Conservation (phyloP, 2,797 vertebrate species). For the Microctenopoma steveboyesi region DNA sequence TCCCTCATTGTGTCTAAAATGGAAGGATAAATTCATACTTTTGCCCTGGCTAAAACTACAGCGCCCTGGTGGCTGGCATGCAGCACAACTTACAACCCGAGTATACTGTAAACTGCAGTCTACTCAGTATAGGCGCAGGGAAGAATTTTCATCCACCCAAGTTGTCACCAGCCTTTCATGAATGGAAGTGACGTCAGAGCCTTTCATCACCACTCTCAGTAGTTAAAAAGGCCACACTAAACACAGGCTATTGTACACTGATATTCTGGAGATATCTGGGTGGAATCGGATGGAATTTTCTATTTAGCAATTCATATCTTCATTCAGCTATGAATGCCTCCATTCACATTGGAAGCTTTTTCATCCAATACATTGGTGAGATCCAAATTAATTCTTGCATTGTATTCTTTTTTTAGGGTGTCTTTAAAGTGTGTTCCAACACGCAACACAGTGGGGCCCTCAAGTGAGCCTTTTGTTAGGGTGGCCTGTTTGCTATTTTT, state of each 20-base stretch:
- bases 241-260: constrained; percentile 46
- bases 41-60: constrained; percentile 75
- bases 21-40: constrained; percentile 50
- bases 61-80: constrained; percentile 50
- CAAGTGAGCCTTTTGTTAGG: constrained; percentile 60
- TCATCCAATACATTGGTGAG: constrained; percentile 1
- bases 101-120: constrained; percentile 32
- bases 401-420: neutral
- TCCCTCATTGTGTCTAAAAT: constrained; percentile 37
- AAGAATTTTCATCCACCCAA: constrained; percentile 69
- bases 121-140: constrained; percentile 57
- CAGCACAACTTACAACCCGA: constrained; percentile 61
- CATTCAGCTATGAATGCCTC: neutral
- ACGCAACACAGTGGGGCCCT: constrained; percentile 37
- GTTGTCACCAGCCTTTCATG: constrained; percentile 65
- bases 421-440: constrained; percentile 27
- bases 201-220: constrained; percentile 62
- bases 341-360: neutral
- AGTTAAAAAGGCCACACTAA: constrained; percentile 57
- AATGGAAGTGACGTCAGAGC: constrained; percentile 65
- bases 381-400: constrained; percentile 5
- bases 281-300: constrained; percentile 15
- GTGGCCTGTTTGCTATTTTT: constrained; percentile 67
- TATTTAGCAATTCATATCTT: constrained; percentile 4
- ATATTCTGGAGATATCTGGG: constrained; percentile 61